phyloP scores from a whole-genome alignment of 2,797 vertebrate species.

The Danio jaintianensis region DNA sequence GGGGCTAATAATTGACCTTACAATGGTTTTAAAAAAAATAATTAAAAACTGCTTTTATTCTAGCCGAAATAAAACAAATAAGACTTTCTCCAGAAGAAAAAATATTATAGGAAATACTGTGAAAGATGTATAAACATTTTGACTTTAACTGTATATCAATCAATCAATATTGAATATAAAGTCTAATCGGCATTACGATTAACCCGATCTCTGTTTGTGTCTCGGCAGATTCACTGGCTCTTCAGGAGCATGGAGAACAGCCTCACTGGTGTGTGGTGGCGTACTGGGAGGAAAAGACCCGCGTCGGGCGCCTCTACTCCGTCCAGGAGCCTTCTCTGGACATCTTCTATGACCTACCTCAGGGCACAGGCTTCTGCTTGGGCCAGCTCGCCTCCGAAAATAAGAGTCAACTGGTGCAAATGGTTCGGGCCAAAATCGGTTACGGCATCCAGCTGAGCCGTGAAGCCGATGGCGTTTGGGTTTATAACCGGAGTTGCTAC shows the following conservation, averaged over 20 bases:
- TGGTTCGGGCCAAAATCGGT: slow-evolving; percentile 95
- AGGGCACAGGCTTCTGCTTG: slow-evolving; percentile 98
- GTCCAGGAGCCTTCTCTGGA: slow-evolving; percentile 98
- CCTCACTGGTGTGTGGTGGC: slow-evolving; percentile 99
- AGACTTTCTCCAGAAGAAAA: too few relatives aligned
- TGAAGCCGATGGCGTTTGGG: slow-evolving; percentile 96
- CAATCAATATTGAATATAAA: not conserved
- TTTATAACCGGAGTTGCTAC: slow-evolving; percentile 98
- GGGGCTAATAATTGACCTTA: too few relatives aligned
- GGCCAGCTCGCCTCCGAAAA: slow-evolving; percentile 97
- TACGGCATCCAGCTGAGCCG: slow-evolving; percentile 96
- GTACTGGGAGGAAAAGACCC: slow-evolving; percentile 98
- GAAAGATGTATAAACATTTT: too few relatives aligned
- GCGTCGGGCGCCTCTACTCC: slow-evolving; percentile 96
- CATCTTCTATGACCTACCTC: slow-evolving; percentile 99
- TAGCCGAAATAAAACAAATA: too few relatives aligned
- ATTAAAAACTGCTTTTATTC: too few relatives aligned
- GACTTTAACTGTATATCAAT: too few relatives aligned
- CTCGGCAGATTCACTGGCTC: slow-evolving; percentile 88
- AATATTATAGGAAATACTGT: too few relatives aligned
- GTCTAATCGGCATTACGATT: not conserved
- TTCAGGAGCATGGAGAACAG: slow-evolving; percentile 91
- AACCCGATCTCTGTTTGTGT: slow-evolving; percentile 26
- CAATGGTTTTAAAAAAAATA: too few relatives aligned
- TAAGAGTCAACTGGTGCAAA: slow-evolving; percentile 96